Percentiles rank a stretch among this genome's conserved stretches.
Evolutionary conservation across 1,140 invertebrate species (phyloP).

Genomic region (Hylyphantes graminicola): DNA sequence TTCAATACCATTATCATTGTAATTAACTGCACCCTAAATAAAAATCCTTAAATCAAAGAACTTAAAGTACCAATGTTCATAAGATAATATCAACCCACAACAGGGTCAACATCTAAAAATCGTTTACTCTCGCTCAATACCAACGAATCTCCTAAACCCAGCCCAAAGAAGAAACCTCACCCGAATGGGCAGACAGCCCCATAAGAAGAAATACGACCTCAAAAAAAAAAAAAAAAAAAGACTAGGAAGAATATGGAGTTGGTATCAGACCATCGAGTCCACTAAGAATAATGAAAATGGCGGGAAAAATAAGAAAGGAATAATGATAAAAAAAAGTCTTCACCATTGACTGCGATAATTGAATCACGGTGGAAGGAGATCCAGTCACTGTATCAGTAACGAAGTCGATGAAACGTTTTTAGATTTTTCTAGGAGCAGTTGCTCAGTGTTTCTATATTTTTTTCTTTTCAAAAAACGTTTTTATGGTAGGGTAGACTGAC

Average conservation of each 20-base stretch:
- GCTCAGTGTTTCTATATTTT: no score
- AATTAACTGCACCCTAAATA: no score
- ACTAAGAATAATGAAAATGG: constrained; percentile 51
- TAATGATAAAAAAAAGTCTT: constrained; percentile 21
- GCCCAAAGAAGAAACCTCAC: background rate
- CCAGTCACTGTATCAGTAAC: constrained; percentile 31
- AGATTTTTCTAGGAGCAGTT: no score
- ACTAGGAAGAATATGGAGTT: constrained; percentile 54
- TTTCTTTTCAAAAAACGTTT: no score
- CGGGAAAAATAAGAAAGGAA: constrained; percentile 2
- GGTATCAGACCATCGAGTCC: constrained; percentile 44
- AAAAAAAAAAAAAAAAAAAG: constrained; percentile 31
- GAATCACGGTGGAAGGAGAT: constrained; percentile 37
- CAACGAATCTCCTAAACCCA: background rate
- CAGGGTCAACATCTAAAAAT: no score
- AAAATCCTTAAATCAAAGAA: no score
- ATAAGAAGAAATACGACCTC: constrained; percentile 20
- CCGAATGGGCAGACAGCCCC: constrained; percentile 40
- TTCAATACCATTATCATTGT: no score
- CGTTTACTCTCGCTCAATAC: constrained; percentile 17
- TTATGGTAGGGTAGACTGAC: no score
- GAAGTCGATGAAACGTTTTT: background rate
- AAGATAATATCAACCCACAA: no score
- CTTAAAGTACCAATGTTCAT: no score
- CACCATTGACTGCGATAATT: constrained; percentile 51